Percentiles rank a stretch among this genome's conserved stretches.
Conservation (phyloP, 2,888 invertebrate genomes). For the Eristalinus sepulchralis region DNA sequence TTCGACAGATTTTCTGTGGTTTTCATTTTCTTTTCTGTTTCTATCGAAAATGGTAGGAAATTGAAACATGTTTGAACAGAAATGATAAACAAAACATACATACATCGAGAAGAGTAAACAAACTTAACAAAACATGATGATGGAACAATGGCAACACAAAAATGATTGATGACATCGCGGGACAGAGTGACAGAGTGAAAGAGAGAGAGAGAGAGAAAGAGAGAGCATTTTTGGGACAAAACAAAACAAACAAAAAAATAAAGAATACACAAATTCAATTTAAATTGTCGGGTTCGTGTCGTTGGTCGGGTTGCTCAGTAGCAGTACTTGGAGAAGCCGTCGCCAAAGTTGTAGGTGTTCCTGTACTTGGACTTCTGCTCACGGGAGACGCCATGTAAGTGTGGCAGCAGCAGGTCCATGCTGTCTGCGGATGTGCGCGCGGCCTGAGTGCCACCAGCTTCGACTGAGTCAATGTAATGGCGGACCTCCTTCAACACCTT, state of each 20-base stretch:
- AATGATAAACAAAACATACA: constrained; percentile 62
- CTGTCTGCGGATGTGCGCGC: constrained; percentile 84
- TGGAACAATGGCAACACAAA: not conserved
- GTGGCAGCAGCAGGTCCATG: constrained; percentile 85
- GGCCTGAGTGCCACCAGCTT: constrained; percentile 83
- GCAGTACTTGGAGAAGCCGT: constrained; percentile 59
- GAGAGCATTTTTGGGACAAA: not conserved
- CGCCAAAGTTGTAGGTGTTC: constrained; percentile 60
- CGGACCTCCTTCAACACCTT: constrained; percentile 84
- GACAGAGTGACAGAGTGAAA: not conserved
- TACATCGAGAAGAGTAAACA: constrained; percentile 59
- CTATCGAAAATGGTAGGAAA: constrained; percentile 74
- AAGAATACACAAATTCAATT: not conserved
- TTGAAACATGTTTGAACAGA: constrained; percentile 81
- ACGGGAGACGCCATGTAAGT: constrained; percentile 81
- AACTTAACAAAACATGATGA: constrained; percentile 5
- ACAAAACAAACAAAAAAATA: not conserved
- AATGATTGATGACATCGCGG: not conserved
- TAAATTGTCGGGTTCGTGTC: constrained; percentile 26
- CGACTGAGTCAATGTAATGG: constrained; percentile 83
- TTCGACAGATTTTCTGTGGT: constrained; percentile 2
- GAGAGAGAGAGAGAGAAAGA: not conserved
- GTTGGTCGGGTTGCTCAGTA: constrained; percentile 39
- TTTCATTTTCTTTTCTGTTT: constrained; percentile 12
- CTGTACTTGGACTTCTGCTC: constrained; percentile 57